These are phyloP conservation scores for Hippoglossus hippoglossus DNA, from an alignment of 2,797 vertebrate species.

Conservation along the genomic window DNA sequence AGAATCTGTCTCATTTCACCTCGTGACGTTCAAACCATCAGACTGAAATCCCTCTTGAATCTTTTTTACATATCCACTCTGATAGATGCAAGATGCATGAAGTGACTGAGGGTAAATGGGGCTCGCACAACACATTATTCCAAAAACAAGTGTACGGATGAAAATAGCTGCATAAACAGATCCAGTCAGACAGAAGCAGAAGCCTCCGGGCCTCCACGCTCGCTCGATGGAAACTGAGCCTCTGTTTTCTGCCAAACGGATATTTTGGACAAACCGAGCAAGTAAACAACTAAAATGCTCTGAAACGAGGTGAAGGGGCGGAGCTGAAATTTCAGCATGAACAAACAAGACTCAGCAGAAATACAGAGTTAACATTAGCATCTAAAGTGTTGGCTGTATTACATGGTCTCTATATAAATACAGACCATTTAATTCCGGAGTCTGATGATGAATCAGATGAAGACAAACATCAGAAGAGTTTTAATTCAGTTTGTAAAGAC, in stretches of 20 bases:
- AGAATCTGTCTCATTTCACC: too few relatives aligned
- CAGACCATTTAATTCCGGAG: too few relatives aligned
- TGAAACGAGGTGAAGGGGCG: neutral
- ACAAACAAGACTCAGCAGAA: too few relatives aligned
- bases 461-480: too few relatives aligned
- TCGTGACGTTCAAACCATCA: neutral
- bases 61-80: neutral
- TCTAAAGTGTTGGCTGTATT: too few relatives aligned
- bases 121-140: neutral
- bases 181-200: neutral
- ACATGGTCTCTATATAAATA: too few relatives aligned
- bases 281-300: constrained; percentile 17
- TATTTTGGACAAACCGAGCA: neutral
- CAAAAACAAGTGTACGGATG: neutral
- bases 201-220: constrained; percentile 7
- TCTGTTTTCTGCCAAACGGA: constrained; percentile 14
- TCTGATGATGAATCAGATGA: too few relatives aligned
- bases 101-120: too few relatives aligned
- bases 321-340: too few relatives aligned
- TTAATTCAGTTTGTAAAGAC: too few relatives aligned
- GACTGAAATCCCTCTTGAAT: neutral
- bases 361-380: too few relatives aligned
- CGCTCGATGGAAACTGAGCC: neutral
- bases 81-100: neutral
- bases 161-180: constrained; percentile 1